Evolutionary conservation across 2,113 vertebrate species (phyloP).

Genomic region (Anguilla japonica): DNA sequence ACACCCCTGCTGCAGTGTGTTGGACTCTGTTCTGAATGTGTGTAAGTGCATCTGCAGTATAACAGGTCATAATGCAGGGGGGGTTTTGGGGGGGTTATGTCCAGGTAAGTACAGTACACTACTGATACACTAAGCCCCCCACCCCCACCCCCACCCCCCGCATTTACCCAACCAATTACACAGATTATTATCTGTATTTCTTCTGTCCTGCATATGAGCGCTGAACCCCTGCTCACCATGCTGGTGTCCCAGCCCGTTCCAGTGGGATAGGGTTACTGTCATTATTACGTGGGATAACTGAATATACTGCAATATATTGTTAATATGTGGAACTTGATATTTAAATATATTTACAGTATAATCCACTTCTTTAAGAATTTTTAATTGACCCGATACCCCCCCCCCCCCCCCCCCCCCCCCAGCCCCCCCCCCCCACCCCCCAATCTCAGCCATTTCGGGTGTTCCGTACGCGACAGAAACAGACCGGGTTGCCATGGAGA

Average conservation of each 20-base stretch:
- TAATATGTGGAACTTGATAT: neutral
- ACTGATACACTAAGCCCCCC: too few relatives aligned
- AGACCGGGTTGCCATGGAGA: conserved; percentile 23
- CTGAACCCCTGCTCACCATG: neutral
- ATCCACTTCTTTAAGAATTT: too few relatives aligned
- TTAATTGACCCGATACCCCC: neutral
- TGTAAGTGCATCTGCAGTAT: too few relatives aligned
- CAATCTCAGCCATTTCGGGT: neutral
- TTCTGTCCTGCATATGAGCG: too few relatives aligned
- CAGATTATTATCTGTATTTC: too few relatives aligned
- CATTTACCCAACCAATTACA: too few relatives aligned
- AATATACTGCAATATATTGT: neutral
- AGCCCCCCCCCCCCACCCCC: neutral
- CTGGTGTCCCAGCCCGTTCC: neutral
- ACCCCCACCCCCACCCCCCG: too few relatives aligned
- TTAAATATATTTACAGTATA: neutral
- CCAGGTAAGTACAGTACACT: too few relatives aligned
- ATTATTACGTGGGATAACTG: neutral
- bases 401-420: neutral
- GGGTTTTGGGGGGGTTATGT: too few relatives aligned
- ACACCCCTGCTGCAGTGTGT: too few relatives aligned
- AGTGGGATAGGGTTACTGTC: neutral
- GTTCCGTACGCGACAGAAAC: neutral
- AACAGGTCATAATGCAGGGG: too few relatives aligned
- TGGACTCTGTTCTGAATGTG: too few relatives aligned